Base-by-base conservation (phyloP, 2,113 vertebrate species). In the Pan paniscus region DNA sequence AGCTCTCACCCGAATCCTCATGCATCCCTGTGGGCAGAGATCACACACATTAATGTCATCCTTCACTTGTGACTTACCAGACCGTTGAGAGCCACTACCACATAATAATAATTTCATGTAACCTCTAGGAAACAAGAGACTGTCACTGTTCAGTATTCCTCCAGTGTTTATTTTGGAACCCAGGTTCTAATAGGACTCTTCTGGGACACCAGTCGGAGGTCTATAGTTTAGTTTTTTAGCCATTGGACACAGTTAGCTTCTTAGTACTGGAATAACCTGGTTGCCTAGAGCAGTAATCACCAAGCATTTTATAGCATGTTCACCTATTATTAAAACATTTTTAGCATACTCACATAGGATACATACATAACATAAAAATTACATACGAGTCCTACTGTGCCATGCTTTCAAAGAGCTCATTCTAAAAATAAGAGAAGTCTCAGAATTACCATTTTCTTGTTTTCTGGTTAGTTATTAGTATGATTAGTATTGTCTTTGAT, bases 301-400 rank as follows among this genome's bases (percentile, higher is more conserved):
- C 13, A 16, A 48, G 20, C 3, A 61, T 20, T 46, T 64, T 72
- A 40, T 59, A 30, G 79, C 35, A 8, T 35, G 12, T 25, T 73
- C 23, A 43, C 40, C 40, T 23, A 4, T 67, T 20, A 35, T 87
- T 79, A 94, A 78, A 89, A 90, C 11, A 4, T 73, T 50, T 46
- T 79, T 68, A 83, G 40, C 48, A 55, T 90, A 32, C 67, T 92
- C 3, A 32, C 38, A 40, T 12, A 1, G 13, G 13, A 6, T 67
- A 23, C 68, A 22, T 52, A 55, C 64, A 68, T 75, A 40, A 80
- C 43, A 9, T 82, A 55, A 88, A 48, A 94, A 55, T 55, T 43
- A 73, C 32, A 5, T n/a, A 2, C 0, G 0, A 8, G 3, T 43
- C 68, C 35, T 81, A 40, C 80, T 40, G 0, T 20, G 32, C 40